phyloP scores from a whole-genome alignment of 2,113 vertebrate genomes.

The Campylomormyrus numenius region DNA sequence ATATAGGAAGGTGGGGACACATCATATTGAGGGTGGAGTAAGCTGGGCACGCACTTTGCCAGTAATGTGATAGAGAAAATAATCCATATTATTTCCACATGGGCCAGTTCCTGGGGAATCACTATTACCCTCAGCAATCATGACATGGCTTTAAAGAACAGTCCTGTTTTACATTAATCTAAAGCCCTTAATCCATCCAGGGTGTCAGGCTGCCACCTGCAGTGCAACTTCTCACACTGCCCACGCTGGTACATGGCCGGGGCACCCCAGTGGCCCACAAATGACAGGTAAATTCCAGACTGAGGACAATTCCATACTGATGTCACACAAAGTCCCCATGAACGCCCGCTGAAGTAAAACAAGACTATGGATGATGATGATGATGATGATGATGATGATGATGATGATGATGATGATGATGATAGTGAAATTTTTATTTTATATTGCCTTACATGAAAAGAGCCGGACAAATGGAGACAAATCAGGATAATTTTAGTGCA shows the following conservation, averaged over 20 bases:
- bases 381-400: not conserved
- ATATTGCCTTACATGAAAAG: not conserved
- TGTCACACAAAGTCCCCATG: not conserved
- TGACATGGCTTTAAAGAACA: not conserved
- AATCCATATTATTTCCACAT: not conserved
- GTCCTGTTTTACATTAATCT: not conserved
- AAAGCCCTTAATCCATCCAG: not conserved
- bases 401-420: no score
- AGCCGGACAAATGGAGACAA: not conserved
- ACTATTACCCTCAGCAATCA: not conserved
- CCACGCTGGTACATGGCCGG: not conserved
- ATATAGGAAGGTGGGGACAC: not conserved
- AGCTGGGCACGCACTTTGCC: not conserved
- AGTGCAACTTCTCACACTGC: not conserved
- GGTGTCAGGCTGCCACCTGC: conserved; percentile 14
- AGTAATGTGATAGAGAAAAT: not conserved
- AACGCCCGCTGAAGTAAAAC: not conserved
- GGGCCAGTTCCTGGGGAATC: not conserved
- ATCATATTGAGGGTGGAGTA: not conserved
- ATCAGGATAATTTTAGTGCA: not conserved
- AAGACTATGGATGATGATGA: not conserved
- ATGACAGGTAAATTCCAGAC: not conserved
- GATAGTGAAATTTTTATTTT: not conserved
- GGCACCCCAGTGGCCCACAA: not conserved
- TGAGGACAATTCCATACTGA: not conserved